A percentile compares a stretch with the other conserved stretches of the same genome.
phyloP scores from a whole-genome alignment of 2,888 invertebrate species.

The Cryptosula pallasiana region DNA sequence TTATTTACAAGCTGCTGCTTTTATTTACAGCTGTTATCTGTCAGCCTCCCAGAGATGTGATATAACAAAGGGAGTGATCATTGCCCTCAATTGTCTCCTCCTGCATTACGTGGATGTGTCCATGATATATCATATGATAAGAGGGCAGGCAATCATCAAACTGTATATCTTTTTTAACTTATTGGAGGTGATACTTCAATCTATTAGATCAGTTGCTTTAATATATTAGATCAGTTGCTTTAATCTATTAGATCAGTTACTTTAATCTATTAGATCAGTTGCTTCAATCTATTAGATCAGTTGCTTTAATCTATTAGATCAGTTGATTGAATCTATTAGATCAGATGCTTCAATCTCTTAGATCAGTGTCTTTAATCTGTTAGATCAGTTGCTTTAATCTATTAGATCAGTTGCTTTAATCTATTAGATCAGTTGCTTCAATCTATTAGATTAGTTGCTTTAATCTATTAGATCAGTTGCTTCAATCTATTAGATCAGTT shows the following conservation, averaged over 20 bases:
- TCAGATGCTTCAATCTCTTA: too few species aligned
- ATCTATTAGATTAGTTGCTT: too few species aligned
- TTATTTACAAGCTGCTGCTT: too few species aligned
- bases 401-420: too few species aligned
- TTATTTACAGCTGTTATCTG: conserved; percentile 31
- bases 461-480: too few species aligned
- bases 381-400: too few species aligned
- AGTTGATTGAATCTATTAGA: too few species aligned
- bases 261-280: too few species aligned
- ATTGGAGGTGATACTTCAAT: conserved; percentile 70
- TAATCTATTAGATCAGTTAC: too few species aligned
- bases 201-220: neutral
- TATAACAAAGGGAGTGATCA: conserved; percentile 82
- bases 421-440: too few species aligned
- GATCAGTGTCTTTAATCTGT: too few species aligned
- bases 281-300: neutral
- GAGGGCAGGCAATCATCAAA: conserved; percentile 95
- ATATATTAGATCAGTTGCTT: neutral
- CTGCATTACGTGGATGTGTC: conserved; percentile 94
- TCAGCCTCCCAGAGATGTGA: conserved; percentile 75
- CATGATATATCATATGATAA: conserved; percentile 85
- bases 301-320: neutral
- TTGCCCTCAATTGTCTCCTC: conserved; percentile 70
- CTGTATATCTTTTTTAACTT: conserved; percentile 99
- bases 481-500: too few species aligned